These are phyloP conservation scores for Kryptolebias marmoratus DNA, from an alignment of 2,113 vertebrate species.

Conservation along the genomic window DNA sequence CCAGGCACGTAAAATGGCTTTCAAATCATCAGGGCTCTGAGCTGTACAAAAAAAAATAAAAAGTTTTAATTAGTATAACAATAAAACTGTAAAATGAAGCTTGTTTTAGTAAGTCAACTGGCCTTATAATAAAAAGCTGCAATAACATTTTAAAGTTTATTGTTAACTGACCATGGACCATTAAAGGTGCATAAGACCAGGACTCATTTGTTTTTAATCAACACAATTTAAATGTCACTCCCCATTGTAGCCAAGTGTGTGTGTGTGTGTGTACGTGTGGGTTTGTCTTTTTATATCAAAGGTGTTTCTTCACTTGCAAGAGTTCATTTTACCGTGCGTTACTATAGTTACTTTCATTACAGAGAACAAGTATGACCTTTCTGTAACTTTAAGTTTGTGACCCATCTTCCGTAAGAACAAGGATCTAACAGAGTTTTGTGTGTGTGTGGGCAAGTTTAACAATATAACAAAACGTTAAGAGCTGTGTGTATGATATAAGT, in stretches of 20 bases:
- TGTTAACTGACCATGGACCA: slow-evolving; percentile 42
- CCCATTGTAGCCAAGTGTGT: slow-evolving; percentile 3
- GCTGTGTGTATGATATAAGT: background rate
- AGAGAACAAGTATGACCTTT: background rate
- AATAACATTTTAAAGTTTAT: slow-evolving; percentile 30
- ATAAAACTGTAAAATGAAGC: slow-evolving; percentile 3
- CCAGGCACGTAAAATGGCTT: too few relatives aligned
- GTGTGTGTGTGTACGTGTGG: too few relatives aligned
- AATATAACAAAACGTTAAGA: background rate
- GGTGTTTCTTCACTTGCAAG: background rate
- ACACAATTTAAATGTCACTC: slow-evolving; percentile 44
- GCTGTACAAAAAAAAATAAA: background rate
- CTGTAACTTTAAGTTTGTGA: background rate
- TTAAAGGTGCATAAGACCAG: slow-evolving; percentile 49
- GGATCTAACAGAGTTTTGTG: background rate
- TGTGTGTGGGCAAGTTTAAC: background rate
- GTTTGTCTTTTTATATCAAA: background rate
- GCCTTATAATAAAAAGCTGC: slow-evolving; percentile 41
- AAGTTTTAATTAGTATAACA: background rate
- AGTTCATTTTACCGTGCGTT: background rate
- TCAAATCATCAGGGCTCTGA: background rate
- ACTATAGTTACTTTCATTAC: too few relatives aligned
- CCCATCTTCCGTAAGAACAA: background rate
- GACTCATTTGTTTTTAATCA: slow-evolving; percentile 35
- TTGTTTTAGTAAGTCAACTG: slow-evolving; percentile 18